Evolutionary conservation across 2,888 invertebrate species (phyloP).

Genomic region (Xestia rhomboidea): DNA sequence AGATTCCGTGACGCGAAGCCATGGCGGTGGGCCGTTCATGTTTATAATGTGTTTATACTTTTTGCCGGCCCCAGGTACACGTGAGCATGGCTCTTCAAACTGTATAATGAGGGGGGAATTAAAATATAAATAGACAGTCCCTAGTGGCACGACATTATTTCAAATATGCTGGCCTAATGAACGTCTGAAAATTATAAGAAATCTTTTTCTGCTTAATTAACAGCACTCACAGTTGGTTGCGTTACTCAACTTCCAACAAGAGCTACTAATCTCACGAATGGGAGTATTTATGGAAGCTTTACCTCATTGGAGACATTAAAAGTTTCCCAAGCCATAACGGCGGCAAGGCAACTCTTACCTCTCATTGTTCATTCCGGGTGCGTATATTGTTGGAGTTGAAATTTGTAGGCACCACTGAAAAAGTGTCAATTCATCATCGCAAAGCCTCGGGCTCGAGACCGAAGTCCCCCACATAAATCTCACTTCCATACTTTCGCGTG

Average conservation of each 20-base stretch:
- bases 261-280: slow-evolving; percentile 85
- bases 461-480: slow-evolving; percentile 90
- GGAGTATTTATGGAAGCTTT: slow-evolving; percentile 85
- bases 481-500: slow-evolving; percentile 90
- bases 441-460: slow-evolving; percentile 88
- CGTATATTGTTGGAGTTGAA: slow-evolving; percentile 89
- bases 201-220: slow-evolving; percentile 75
- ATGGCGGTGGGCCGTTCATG: slow-evolving; percentile 81
- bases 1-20: slow-evolving; percentile 87
- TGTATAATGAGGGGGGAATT: slow-evolving; percentile 77
- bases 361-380: slow-evolving; percentile 89
- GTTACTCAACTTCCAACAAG: slow-evolving; percentile 82
- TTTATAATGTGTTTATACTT: slow-evolving; percentile 86
- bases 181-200: slow-evolving; percentile 58
- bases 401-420: slow-evolving; percentile 89
- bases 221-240: slow-evolving; percentile 69
- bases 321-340: slow-evolving; percentile 86
- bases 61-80: slow-evolving; percentile 77
- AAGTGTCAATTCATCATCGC: slow-evolving; percentile 91
- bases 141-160: slow-evolving; percentile 52
- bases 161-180: slow-evolving; percentile 56
- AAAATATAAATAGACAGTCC: slow-evolving; percentile 73
- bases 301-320: slow-evolving; percentile 90
- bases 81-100: slow-evolving; percentile 76
- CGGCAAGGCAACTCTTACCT: slow-evolving; percentile 83